Percentiles rank a stretch among this genome's conserved stretches.
Conservation (phyloP, 2,888 invertebrate species). For the Bugulina stolonifera region DNA sequence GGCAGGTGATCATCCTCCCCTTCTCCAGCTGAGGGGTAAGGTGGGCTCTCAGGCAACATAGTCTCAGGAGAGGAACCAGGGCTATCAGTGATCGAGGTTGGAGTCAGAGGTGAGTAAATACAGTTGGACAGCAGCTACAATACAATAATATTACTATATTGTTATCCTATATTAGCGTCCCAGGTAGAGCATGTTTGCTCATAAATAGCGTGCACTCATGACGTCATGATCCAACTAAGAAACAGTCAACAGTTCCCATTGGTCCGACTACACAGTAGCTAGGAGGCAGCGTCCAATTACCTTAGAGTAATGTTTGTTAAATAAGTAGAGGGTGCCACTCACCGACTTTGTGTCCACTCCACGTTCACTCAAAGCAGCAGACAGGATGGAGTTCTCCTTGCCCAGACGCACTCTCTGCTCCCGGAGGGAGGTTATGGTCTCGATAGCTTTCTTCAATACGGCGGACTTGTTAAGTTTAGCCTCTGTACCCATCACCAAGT, state of each 20-base stretch:
- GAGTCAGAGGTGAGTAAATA: neutral
- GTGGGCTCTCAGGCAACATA: conserved; percentile 2
- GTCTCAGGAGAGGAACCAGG: conserved; percentile 12
- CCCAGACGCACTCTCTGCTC: conserved; percentile 78
- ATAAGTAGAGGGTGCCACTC: neutral
- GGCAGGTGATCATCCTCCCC: neutral
- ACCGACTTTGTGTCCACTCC: conserved; percentile 11
- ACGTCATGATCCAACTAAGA: too few species aligned
- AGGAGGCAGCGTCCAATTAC: too few species aligned
- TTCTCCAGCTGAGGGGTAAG: neutral
- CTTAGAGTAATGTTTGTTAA: too few species aligned
- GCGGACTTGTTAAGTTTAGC: conserved; percentile 77
- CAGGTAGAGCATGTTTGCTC: too few species aligned
- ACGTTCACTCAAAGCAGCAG: conserved; percentile 59
- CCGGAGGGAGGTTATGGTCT: conserved; percentile 84
- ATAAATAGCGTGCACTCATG: too few species aligned
- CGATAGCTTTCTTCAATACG: conserved; percentile 89
- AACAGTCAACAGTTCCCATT: too few species aligned
- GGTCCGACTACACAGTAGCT: too few species aligned
- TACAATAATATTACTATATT: too few species aligned
- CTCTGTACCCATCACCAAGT: conserved; percentile 76
- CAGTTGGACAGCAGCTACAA: neutral
- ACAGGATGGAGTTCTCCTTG: conserved; percentile 65
- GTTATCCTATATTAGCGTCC: too few species aligned
- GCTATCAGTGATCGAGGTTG: neutral